Evolutionary conservation across 2,113 vertebrate species (phyloP).

Genomic region (Bombycilla garrulus): DNA sequence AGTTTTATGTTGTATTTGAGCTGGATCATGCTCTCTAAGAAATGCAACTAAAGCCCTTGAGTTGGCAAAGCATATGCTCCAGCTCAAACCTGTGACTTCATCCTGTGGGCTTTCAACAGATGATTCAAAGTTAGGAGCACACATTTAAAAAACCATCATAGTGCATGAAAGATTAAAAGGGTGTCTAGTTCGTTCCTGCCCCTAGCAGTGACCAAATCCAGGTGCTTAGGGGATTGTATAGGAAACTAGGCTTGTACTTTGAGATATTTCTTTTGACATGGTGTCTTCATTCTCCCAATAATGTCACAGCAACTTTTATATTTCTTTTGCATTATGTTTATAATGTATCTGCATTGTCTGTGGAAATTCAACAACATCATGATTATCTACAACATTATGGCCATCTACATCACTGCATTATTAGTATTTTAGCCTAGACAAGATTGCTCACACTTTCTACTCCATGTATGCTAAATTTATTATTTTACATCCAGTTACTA

Average conservation of each 20-base stretch:
- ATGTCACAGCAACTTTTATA: background rate
- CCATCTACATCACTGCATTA: background rate
- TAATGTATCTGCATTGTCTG: background rate
- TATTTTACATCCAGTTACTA: background rate
- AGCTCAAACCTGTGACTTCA: background rate
- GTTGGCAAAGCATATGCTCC: background rate
- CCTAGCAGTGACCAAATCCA: background rate
- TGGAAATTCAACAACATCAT: fast-evolving
- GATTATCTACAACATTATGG: background rate
- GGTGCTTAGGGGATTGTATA: fast-evolving
- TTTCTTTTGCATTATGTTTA: background rate
- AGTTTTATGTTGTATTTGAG: background rate
- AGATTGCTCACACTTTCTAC: background rate
- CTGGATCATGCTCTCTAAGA: background rate
- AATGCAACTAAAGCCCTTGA: background rate
- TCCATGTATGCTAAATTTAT: background rate
- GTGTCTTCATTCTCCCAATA: background rate
- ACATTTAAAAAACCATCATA: fast-evolving
- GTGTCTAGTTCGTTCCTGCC: background rate
- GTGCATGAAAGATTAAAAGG: background rate
- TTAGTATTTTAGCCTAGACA: background rate
- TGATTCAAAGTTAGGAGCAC: background rate
- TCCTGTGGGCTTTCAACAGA: background rate
- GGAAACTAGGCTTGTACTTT: background rate
- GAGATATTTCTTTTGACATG: background rate